Conservation (phyloP, 2,888 invertebrate species). For the Hyposoter dolosus region DNA sequence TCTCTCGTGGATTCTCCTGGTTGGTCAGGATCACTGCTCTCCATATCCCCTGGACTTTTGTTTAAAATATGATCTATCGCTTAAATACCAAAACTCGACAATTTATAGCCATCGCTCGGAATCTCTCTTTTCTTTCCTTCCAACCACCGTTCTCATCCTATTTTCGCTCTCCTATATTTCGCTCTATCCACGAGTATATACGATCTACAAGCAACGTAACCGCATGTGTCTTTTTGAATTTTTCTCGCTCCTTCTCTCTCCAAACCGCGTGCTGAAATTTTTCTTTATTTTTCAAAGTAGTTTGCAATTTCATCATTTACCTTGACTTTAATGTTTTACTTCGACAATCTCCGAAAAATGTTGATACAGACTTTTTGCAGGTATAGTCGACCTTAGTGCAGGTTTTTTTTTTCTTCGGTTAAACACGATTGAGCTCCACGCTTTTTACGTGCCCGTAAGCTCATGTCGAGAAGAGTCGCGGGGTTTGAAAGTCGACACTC, state of each 20-base stretch:
- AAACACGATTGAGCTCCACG: conserved; percentile 24
- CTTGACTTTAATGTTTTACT: background rate
- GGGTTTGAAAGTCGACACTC: conserved; percentile 75
- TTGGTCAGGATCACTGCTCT: conserved; percentile 77
- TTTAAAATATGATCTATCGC: conserved; percentile 85
- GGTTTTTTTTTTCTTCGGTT: background rate
- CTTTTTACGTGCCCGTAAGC: conserved; percentile 53
- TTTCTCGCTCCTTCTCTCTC: conserved; percentile 24
- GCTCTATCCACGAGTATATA: conserved; percentile 5
- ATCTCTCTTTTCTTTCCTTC: conserved; percentile 69
- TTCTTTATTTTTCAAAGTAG: background rate
- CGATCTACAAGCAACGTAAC: background rate
- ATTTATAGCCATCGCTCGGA: conserved; percentile 79
- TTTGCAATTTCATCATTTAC: background rate
- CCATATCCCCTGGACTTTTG: conserved; percentile 78
- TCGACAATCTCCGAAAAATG: background rate
- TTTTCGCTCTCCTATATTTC: conserved; percentile 9
- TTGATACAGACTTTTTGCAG: background rate
- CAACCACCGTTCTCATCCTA: conserved; percentile 44
- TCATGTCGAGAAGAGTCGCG: background rate
- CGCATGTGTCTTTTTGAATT: conserved; percentile 21
- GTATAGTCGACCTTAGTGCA: background rate
- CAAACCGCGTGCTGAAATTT: background rate
- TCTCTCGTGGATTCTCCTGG: conserved; percentile 55
- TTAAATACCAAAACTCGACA: conserved; percentile 82